phyloP scores from a whole-genome alignment of 2,113 vertebrate genomes.

The Aptenodytes patagonicus region DNA sequence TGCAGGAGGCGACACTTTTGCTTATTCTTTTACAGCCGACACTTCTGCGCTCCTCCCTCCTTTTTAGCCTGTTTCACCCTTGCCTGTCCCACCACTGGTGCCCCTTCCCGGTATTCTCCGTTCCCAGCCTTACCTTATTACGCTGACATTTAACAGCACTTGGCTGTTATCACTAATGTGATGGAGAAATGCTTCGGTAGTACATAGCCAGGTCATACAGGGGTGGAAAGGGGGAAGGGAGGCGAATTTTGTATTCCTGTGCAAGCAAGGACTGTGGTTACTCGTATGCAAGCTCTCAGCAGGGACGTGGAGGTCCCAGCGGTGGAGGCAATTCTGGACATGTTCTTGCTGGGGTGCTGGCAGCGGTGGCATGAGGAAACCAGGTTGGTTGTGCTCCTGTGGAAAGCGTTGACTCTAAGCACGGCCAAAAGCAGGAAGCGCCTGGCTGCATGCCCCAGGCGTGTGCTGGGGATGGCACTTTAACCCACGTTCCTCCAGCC shows the following conservation, averaged over 20 bases:
- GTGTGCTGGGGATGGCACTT: background rate
- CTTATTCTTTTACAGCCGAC: background rate
- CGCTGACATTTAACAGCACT: background rate
- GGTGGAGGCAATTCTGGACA: background rate
- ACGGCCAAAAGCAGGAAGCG: background rate
- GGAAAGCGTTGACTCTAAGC: fast-evolving
- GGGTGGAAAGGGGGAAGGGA: background rate
- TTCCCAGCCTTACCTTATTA: background rate
- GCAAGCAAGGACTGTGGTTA: fast-evolving
- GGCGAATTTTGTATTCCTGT: background rate
- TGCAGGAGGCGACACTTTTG: background rate
- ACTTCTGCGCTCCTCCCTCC: background rate
- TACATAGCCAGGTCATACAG: background rate
- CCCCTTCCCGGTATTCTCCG: background rate
- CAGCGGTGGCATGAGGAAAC: background rate
- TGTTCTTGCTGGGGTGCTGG: background rate
- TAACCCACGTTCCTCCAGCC: background rate
- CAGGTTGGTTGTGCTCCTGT: fast-evolving
- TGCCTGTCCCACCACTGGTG: background rate
- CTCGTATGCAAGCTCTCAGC: background rate
- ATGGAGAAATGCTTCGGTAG: background rate
- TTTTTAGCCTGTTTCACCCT: background rate
- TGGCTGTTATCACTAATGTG: background rate
- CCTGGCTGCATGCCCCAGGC: fast-evolving
- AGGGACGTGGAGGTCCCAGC: fast-evolving